Evolutionary conservation across 2,888 invertebrate species (phyloP).

Genomic region (Scaptomyza cyrtandrae): DNA sequence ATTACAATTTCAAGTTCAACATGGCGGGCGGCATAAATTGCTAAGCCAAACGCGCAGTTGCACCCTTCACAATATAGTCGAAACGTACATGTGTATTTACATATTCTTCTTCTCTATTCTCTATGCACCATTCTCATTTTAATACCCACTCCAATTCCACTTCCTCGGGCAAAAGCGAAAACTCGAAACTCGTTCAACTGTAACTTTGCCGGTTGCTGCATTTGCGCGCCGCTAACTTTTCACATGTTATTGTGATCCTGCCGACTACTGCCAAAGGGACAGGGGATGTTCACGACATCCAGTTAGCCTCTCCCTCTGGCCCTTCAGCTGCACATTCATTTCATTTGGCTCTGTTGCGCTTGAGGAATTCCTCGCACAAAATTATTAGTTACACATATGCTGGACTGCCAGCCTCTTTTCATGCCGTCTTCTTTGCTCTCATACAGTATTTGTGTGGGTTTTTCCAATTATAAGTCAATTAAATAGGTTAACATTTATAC

Average conservation of each 20-base stretch:
- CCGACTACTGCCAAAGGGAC: conserved; percentile 6
- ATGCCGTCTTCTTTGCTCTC: conserved; percentile 1
- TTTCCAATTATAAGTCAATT: conserved; percentile 82
- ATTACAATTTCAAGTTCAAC: conserved; percentile 82
- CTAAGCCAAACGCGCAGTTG: conserved; percentile 23
- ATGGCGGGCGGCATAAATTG: conserved; percentile 79
- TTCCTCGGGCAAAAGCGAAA: conserved; percentile 41
- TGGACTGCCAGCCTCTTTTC: conserved; percentile 36
- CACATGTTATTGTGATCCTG: conserved; percentile 68
- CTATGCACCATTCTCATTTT: conserved; percentile 14
- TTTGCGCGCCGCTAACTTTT: conserved; percentile 74
- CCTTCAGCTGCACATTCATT: conserved; percentile 14
- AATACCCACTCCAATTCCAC: conserved; percentile 12
- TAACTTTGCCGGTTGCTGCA: conserved; percentile 53
- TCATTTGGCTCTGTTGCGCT: conserved; percentile 71
- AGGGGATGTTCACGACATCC: conserved; percentile 19
- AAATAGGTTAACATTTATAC: conserved; percentile 77
- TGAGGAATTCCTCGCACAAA: conserved; percentile 74
- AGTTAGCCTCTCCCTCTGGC: conserved; percentile 25
- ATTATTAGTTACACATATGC: conserved; percentile 81
- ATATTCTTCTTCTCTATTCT: conserved; percentile 6
- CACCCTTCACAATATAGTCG: conserved; percentile 10
- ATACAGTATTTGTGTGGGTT: conserved; percentile 45
- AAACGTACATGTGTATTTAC: not conserved
- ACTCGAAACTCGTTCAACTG: conserved; percentile 67